A percentile compares a stretch with the other conserved stretches of the same genome.
These are phyloP conservation scores for Mesochorus sp. DNA, from an alignment of 2,888 invertebrate species.

Conservation along the genomic window DNA sequence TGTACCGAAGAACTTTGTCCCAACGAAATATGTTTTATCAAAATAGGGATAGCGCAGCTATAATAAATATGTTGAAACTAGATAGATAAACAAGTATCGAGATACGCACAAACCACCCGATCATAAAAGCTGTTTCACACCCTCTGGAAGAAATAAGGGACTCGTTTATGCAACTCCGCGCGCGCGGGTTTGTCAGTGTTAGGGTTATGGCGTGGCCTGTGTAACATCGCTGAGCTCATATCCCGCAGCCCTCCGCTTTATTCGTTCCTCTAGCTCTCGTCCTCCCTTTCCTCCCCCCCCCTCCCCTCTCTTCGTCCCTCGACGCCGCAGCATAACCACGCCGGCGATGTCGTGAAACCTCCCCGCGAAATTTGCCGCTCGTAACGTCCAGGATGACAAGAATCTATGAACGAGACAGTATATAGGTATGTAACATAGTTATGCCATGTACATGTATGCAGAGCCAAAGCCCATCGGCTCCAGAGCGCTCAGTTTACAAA, in stretches of 20 bases:
- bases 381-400: constrained; percentile 59
- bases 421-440: not conserved
- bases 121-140: not conserved
- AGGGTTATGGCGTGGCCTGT: constrained; percentile 11
- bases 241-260: constrained; percentile 11
- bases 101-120: constrained; percentile 9
- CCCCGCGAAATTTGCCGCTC: constrained; percentile 62
- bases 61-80: not conserved
- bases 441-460: constrained; percentile 17
- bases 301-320: not conserved
- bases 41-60: not conserved
- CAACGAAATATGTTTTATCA: no score
- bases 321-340: constrained; percentile 34
- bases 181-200: constrained; percentile 41
- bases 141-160: constrained; percentile 42
- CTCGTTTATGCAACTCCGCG: constrained; percentile 46
- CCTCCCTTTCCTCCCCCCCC: not conserved
- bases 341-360: constrained; percentile 57
- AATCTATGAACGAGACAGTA: constrained; percentile 26
- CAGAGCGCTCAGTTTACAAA: constrained; percentile 72
- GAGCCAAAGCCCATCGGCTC: constrained; percentile 34
- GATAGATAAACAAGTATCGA: not conserved
- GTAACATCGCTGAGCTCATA: constrained; percentile 45
- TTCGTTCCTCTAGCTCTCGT: constrained; percentile 1
- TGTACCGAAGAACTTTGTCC: no score